These are phyloP conservation scores for Esox masquinongy DNA, from an alignment of 2,797 vertebrate genomes.

Conservation along the genomic window DNA sequence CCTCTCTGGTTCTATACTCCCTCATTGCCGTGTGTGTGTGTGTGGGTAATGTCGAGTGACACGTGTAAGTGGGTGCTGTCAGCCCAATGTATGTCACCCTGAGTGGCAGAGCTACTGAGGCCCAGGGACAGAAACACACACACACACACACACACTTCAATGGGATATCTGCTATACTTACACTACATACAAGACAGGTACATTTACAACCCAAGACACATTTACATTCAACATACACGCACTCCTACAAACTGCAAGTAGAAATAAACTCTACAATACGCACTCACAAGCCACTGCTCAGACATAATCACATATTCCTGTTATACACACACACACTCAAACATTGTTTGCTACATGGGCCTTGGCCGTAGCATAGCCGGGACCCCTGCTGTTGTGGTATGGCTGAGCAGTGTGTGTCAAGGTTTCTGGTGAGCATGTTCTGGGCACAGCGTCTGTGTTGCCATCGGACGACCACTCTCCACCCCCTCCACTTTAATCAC, in stretches of 20 bases:
- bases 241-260: neutral
- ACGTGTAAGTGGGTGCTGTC: constrained; percentile 75
- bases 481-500: constrained; percentile 12
- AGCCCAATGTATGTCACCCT: constrained; percentile 61
- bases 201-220: constrained; percentile 10
- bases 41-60: constrained; percentile 73
- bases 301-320: neutral
- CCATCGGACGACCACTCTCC: constrained; percentile 16
- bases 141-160: constrained; percentile 22
- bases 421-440: constrained; percentile 1
- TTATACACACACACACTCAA: neutral
- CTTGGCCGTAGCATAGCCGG: constrained; percentile 24
- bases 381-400: neutral
- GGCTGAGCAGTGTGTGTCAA: constrained; percentile 19
- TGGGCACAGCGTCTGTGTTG: constrained; percentile 13
- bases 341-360: constrained; percentile 36
- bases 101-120: constrained; percentile 61
- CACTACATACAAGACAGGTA: constrained; percentile 40
- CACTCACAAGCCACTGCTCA: constrained; percentile 11
- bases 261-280: constrained; percentile 11
- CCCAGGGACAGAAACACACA: constrained; percentile 45
- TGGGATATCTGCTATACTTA: constrained; percentile 35
- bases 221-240: neutral
- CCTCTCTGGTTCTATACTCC: neutral
- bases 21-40: constrained; percentile 38